Evolutionary conservation across 2,797 vertebrate genomes (phyloP).

Genomic region (Anomalospiza imberbis): DNA sequence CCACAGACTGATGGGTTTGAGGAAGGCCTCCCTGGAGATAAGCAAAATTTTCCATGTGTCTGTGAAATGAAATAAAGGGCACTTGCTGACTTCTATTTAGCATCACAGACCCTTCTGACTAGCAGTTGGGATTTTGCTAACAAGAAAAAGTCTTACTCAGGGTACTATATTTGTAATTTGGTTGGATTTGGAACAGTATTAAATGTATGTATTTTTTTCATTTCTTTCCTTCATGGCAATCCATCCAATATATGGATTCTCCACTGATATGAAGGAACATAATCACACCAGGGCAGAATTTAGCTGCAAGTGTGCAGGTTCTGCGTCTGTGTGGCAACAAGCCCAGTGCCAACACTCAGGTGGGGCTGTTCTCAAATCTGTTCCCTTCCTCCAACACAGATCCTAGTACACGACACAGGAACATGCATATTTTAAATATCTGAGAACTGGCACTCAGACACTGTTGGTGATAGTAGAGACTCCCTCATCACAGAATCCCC

Average conservation of each 20-base stretch:
- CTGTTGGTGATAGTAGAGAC: background rate
- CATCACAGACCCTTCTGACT: background rate
- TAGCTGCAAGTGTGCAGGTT: background rate
- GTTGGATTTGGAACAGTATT: background rate
- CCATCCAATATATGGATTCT: background rate
- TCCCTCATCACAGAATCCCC: background rate
- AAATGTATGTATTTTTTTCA: background rate
- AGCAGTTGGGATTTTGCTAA: background rate
- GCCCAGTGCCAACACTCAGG: background rate
- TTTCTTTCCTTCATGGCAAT: background rate
- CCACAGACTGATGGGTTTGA: background rate
- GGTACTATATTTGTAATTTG: background rate
- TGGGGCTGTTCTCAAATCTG: background rate
- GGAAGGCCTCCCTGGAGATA: constrained; percentile 9
- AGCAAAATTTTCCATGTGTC: constrained; percentile 38
- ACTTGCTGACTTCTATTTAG: background rate
- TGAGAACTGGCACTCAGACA: background rate
- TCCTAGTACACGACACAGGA: background rate
- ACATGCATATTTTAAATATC: background rate
- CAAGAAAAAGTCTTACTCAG: background rate
- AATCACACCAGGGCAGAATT: background rate
- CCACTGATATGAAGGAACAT: background rate
- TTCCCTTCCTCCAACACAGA: background rate
- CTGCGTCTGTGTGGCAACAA: background rate
- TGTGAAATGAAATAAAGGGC: background rate